phyloP scores from a whole-genome alignment of 2,888 invertebrate genomes.

The Nomada lathburiana region DNA sequence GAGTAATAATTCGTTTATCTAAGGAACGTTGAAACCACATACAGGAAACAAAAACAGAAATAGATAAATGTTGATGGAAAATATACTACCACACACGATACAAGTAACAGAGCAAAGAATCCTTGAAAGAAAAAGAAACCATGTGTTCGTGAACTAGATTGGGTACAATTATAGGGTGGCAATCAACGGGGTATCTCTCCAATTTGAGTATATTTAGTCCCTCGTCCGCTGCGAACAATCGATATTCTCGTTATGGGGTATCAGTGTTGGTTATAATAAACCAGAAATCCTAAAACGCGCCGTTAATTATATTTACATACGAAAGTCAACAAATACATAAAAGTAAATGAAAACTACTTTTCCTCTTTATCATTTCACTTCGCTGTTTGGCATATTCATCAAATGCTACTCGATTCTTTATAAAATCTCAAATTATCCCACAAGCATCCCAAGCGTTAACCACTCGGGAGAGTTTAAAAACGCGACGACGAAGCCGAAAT shows the following conservation, averaged over 20 bases:
- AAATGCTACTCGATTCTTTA: background rate
- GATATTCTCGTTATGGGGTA: constrained; percentile 11
- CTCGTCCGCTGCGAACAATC: constrained; percentile 26
- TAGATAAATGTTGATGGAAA: no score
- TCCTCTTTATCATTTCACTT: no score
- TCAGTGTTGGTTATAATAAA: background rate
- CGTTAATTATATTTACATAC: background rate
- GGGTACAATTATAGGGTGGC: constrained; percentile 22
- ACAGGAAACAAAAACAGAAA: background rate
- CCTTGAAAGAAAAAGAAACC: background rate
- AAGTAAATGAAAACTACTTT: background rate
- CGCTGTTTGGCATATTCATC: background rate
- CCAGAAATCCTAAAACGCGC: background rate
- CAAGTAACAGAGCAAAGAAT: background rate
- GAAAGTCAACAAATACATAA: no score
- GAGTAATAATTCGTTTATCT: background rate
- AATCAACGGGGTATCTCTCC: constrained; percentile 31
- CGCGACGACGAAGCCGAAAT: background rate
- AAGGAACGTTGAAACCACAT: background rate
- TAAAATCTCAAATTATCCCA: background rate
- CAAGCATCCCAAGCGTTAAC: background rate
- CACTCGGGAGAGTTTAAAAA: no score
- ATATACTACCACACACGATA: no score
- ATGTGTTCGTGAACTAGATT: background rate
- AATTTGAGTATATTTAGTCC: constrained; percentile 17